Percentiles rank a stretch among this genome's conserved stretches.
These are phyloP conservation scores for Eristalinus aeneus DNA, from an alignment of 2,888 invertebrate genomes.

Conservation along the genomic window DNA sequence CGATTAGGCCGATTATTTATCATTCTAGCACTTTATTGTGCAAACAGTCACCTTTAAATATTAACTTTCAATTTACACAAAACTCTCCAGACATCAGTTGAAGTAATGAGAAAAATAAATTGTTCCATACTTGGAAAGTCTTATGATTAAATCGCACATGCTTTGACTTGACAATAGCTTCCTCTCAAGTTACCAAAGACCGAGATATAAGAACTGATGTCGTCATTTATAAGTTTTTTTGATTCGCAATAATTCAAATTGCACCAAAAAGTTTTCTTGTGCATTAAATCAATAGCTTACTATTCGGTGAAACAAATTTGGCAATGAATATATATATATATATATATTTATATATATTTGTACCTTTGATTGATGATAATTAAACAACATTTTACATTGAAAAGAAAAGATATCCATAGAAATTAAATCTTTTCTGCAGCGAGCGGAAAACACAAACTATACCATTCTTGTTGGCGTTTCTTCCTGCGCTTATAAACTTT, in stretches of 20 bases:
- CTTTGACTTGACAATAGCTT: not conserved
- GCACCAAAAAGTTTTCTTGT: not conserved
- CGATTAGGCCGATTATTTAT: not conserved
- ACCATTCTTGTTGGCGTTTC: slow-evolving; percentile 42
- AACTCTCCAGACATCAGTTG: too few species aligned
- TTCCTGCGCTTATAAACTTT: slow-evolving; percentile 42
- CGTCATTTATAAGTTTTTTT: too few species aligned
- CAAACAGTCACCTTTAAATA: too few species aligned
- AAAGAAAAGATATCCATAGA: slow-evolving; percentile 47
- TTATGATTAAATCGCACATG: not conserved
- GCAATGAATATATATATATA: not conserved
- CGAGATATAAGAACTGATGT: too few species aligned
- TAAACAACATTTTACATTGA: slow-evolving; percentile 63
- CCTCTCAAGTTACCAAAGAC: too few species aligned
- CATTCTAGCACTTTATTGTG: not conserved
- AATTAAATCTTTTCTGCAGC: slow-evolving; percentile 49
- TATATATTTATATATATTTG: too few species aligned
- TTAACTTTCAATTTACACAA: not conserved
- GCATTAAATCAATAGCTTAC: not conserved
- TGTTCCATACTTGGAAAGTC: not conserved
- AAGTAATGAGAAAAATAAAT: too few species aligned
- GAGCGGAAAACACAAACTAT: slow-evolving; percentile 34
- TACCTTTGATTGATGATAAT: not conserved
- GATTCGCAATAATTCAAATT: too few species aligned
- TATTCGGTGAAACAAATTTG: not conserved